Percentiles rank a stretch among this genome's conserved stretches.
Conservation (phyloP, 1,140 invertebrate species). For the Nephila pilipes region DNA sequence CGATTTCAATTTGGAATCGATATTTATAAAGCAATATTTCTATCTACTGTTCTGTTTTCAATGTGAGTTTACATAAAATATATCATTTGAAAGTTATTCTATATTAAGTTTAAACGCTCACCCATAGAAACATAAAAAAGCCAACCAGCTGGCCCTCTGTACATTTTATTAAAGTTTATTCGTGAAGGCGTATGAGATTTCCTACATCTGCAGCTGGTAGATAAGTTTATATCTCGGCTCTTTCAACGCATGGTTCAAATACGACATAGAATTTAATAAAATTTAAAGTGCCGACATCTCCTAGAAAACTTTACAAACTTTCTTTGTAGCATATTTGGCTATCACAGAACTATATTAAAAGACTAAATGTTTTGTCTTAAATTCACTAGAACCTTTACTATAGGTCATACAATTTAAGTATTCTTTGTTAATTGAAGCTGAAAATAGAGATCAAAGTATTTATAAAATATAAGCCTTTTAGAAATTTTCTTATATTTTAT, state of each 20-base stretch:
- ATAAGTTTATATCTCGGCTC: neutral
- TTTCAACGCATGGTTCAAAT: neutral
- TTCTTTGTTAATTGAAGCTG: no score
- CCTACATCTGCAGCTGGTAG: neutral
- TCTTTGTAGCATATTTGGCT: neutral
- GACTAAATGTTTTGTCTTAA: neutral
- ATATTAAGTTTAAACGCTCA: neutral
- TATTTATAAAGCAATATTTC: no score
- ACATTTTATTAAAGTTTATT: slow-evolving; percentile 36
- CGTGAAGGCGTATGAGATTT: neutral
- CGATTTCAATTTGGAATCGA: no score
- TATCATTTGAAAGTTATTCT: neutral
- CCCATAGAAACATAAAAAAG: neutral
- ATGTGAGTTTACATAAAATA: no score
- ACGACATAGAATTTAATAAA: neutral
- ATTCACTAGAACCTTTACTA: neutral
- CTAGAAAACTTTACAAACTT: neutral
- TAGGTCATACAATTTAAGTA: no score
- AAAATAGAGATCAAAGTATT: no score
- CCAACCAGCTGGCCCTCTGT: neutral
- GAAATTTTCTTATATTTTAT: no score
- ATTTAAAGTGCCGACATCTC: neutral
- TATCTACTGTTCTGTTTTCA: no score
- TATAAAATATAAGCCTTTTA: no score
- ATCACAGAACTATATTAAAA: neutral